Evolutionary conservation across 92 coral and sea anemone genomes (phyloP).

Genomic region (Hydrozoanthus gracilis): DNA sequence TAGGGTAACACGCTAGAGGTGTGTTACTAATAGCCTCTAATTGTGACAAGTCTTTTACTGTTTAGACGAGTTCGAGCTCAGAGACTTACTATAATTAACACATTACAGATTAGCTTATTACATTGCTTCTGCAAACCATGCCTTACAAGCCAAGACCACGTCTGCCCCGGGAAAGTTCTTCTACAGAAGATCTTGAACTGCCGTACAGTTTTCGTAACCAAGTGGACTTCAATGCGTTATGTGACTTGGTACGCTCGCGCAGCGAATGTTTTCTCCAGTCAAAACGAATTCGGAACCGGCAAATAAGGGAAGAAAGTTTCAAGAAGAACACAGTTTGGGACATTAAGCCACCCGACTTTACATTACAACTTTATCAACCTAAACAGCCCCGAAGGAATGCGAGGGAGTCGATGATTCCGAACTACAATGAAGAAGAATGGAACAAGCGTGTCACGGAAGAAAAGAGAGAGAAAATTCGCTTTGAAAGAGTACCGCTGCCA

Average conservation of each 20-base stretch:
- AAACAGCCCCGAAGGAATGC: conserved; percentile 75
- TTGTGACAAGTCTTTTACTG: neutral
- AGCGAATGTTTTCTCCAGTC: conserved; percentile 88
- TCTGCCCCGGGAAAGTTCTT: conserved; percentile 55
- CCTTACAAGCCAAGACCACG: conserved; percentile 62
- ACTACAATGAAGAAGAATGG: conserved; percentile 80
- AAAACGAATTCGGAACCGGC: conserved; percentile 66
- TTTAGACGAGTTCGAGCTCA: neutral
- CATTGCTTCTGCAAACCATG: conserved; percentile 27
- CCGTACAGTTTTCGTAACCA: conserved; percentile 73
- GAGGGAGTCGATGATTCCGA: conserved; percentile 75
- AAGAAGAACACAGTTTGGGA: conserved; percentile 76
- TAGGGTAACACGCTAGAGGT: neutral
- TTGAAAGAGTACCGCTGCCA: conserved; percentile 80
- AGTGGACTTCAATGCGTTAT: conserved; percentile 76
- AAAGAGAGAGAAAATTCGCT: conserved; percentile 62
- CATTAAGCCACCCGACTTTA: conserved; percentile 83
- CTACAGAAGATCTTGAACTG: conserved; percentile 43
- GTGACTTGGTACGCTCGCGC: conserved; percentile 88
- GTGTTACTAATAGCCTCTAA: neutral
- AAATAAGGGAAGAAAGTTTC: conserved; percentile 16
- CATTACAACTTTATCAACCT: conserved; percentile 81
- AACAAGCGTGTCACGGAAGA: conserved; percentile 58
- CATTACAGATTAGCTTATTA: neutral
- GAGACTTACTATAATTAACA: neutral